Base-by-base conservation (phyloP, 2,797 vertebrate species). In the Oreortyx pictus region DNA sequence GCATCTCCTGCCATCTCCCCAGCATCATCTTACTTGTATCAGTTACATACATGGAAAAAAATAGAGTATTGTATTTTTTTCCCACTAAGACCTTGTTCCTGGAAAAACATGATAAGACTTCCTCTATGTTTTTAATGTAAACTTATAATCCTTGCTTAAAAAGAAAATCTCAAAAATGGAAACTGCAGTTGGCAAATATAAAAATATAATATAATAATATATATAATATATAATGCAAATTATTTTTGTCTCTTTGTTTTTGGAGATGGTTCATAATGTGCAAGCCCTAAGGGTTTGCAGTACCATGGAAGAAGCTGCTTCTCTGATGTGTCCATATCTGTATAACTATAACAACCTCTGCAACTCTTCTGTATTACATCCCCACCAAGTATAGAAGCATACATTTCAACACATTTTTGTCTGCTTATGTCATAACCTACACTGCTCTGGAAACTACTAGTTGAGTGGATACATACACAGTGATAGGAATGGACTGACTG, bases 341-440 rank as follows among this genome's bases (percentile, higher is more conserved):
- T 67, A 81, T 83, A 86, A 74, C 80, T 61, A 3, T n/a, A 88
- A 78, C 62, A 85, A 89, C 39, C 18, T 80, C 82, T 78, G 49
- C 59, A 81, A 86, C 15, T 73, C 43, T 62, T 71, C 62, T 50
- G 76, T 86, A 31, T 73, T 60, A 62, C 46, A 46, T 78, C 50
- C 35, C 80, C 72, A 83, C 74, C 80, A 92, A 93, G 91, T 84
- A 64, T 13, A 15, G 91, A 66, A 52, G 76, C 70, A 95, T 91
- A 86, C 24, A 49, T 88, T 96, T 92, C 77, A 78, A 64, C 52
- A 84, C 67, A 86, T 91, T 93, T 96, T 83, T 91, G 17, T 76
- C 52, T 64, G 85, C 57, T 86, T 86, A 90, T 56, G 29, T 88
- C 90, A 88, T 54, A 83, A 44, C 43, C 50, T 70, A 37, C 24